Conservation (phyloP, 2,113 vertebrate genomes). For the Chlorodrepanis virens region DNA sequence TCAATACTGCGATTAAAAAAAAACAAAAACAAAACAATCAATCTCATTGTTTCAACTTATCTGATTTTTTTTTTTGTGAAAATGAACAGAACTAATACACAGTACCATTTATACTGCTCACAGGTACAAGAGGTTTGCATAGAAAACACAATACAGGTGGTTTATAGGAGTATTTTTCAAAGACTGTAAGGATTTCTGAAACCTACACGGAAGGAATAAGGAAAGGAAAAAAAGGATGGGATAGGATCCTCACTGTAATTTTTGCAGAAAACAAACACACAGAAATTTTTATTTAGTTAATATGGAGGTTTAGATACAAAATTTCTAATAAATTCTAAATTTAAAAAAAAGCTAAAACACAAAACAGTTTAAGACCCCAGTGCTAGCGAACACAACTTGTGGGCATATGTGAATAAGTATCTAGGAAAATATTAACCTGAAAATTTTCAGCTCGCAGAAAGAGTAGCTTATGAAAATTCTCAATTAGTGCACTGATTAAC, state of each 20-base stretch:
- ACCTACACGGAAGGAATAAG: neutral
- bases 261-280: neutral
- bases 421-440: neutral
- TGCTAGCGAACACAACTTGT: neutral
- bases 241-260: neutral
- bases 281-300: neutral
- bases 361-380: neutral
- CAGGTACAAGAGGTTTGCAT: neutral
- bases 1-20: neutral
- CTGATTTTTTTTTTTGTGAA: neutral
- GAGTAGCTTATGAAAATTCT: neutral
- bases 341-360: neutral
- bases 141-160: neutral
- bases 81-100: neutral
- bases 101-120: neutral
- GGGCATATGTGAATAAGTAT: fast-evolving
- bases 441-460: neutral
- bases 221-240: neutral
- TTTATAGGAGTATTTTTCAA: neutral
- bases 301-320: neutral
- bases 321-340: neutral
- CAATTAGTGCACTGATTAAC: neutral
- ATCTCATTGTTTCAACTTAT: neutral
- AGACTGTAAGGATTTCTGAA: neutral
- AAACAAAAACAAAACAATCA: fast-evolving